Base-by-base conservation (phyloP, 1,140 invertebrate species). In the Sitophilus oryzae region DNA sequence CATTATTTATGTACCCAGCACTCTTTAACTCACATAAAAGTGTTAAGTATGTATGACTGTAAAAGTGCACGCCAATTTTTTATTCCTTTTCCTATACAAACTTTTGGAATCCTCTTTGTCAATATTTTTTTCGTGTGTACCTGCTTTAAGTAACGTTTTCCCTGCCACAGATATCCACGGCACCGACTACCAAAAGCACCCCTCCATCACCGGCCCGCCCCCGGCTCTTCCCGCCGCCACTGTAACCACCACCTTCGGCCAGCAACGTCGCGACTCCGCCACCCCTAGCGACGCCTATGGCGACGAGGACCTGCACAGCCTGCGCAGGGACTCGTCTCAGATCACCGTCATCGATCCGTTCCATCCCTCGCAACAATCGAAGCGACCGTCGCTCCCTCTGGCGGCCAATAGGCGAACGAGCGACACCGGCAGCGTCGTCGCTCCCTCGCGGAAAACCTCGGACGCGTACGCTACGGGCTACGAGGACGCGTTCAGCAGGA, bases 271-370 rank as follows among this genome's bases (percentile, higher is more conserved):
- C 19, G 70, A 71, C 34, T 73, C 71, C 15, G 72, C 74, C 5
- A 67, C 66, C 16, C 71, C 70, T 71, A 49, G 66, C 72, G 46
- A 75, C 42, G 63, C 58, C 35, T 67, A 69, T 55, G 72, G 65
- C 3, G 66, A 65, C 18, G 62, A 67, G 21, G 41, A 62, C 2
- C 58, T 62, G 22, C 35, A 50, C 5, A 65, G 60, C 43, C 56
- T 70, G 9, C 50, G 67, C 8, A 51, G 66, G 15, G 70, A 65
- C 6, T 68, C 66, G 5, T 69, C 67, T 6, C 66, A 67, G 42
- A 64, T 71, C 8, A 70, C 65, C 23, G 69, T 70, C 23, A 66
- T 60, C 23, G 73, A 74, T 61, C 72, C 73, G 0, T 75, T 71
- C 49, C 68, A 66, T 58, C 63, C 63, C 10, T 54, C 57, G 9